Base-by-base conservation (phyloP, 2,113 vertebrate genomes). In the Laticauda colubrina region DNA sequence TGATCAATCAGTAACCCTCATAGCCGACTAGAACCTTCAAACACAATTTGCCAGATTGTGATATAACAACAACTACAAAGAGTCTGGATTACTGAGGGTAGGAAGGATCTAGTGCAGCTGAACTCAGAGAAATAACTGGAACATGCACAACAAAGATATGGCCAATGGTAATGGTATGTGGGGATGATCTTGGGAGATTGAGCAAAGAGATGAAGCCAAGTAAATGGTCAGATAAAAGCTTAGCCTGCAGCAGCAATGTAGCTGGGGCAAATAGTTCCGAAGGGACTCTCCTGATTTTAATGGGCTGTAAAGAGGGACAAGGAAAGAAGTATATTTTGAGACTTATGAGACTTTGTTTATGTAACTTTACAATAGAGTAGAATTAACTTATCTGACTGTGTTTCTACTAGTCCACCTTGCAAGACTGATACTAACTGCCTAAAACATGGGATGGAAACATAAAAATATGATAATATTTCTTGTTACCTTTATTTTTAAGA, bases 401-500 rank as follows among this genome's bases (percentile, higher is more conserved):
- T 43, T 81, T 81, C 75, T 43, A 51, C 20, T 81, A 39, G 18
- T 39, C 34, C 34, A 81, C 34, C 18, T 81, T 21, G 34, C 75
- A 43, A 81, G 3, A 34, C 75, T 81, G 75, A 81, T 18, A 43
- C 18, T 18, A 43, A 21, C 34, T 8, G 7, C 34, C 75, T 56
- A 56, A 89, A 88, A 39, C 8, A 4, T 43, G 23, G 53, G 4
- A 1, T 10, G 23, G 34, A 43, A n/a, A 54, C 45, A 20, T 54
- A 34, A 34, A 57, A 53, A 34, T 11, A 48, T 6, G 51, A 21
- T 4, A 55, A 43, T n/a, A 20, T 6, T 88, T 18, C 2, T 48
- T 26, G 89, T 92, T 98, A 99, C 99, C 98, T 96, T 98, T 92
- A 97, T 98, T 94, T 97, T 98, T 93, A 99, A 97, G 96, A 99